Base-by-base conservation (phyloP, 1,140 invertebrate genomes). In the Spodoptera litura region DNA sequence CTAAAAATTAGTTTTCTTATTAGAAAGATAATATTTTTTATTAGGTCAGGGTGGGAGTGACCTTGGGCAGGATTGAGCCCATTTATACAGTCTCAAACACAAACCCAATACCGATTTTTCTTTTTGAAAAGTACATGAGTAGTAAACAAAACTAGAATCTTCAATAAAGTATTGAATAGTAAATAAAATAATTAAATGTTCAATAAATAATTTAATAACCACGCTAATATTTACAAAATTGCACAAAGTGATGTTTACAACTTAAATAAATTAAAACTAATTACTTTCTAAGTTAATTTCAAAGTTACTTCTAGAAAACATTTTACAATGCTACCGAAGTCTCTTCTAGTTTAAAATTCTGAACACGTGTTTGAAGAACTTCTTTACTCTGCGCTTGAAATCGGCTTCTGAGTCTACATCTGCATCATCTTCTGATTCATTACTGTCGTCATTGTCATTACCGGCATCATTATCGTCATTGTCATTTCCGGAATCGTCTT, bases 151-250 rank as follows among this genome's bases (percentile, higher is more conserved):
- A 31, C 31, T 31, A 31, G 31, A 31, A 31, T 31, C 31, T 31
- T 31, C 31, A 31, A 4, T 20, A 20, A 20, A 20, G 20, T 20
- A 20, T 20, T 20, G 20, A 20, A 1, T 20, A 20, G 20, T 20
- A 20, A 20, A 20, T 20, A 20, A 38, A 11, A 64, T 44, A 49
- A 35, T 11, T 11, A 20, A 3, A 49, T 27, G 1, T 11, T 75
- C 59, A 62, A 62, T 62, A 61, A 62, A 62, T 73, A 73, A 73
- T 75, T 38, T 75, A 75, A 75, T 62, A 52, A 31, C 73, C 52
- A 80, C 62, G 76, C 86, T 80, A 80, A 82, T 93, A 93, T 93
- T 92, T 94, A 94, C 90, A 93, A 91, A 93, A 92, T 93, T 93
- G 91, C 92, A 94, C 92, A 92, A 93, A 93, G 91, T 93, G 90